These are phyloP conservation scores for Melanostoma mellinum DNA, from an alignment of 2,888 invertebrate species.

Conservation along the genomic window DNA sequence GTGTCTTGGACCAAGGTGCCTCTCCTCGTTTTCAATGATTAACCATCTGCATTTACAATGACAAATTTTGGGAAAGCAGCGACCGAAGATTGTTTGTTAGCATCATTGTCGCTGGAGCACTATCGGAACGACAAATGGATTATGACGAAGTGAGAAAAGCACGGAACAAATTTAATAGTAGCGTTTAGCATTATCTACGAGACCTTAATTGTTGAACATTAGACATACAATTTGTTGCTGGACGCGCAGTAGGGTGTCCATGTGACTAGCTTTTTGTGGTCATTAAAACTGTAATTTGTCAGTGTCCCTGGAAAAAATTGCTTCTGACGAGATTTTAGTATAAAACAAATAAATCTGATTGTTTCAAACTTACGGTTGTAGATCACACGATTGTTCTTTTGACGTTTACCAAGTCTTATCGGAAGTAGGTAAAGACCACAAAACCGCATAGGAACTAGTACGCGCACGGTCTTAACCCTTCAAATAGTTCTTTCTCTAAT, in stretches of 20 bases:
- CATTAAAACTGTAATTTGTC: constrained; percentile 31
- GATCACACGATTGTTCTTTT: too few species aligned
- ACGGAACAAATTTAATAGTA: constrained; percentile 69
- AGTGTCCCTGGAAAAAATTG: neutral
- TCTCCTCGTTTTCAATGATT: constrained; percentile 70
- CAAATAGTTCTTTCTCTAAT: too few species aligned
- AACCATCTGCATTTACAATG: constrained; percentile 72
- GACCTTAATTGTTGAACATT: constrained; percentile 63
- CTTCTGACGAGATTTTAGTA: too few species aligned
- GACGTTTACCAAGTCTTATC: too few species aligned
- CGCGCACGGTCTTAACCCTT: too few species aligned
- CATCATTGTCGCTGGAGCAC: constrained; percentile 47
- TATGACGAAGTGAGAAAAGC: constrained; percentile 64
- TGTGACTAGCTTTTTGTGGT: neutral
- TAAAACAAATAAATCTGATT: too few species aligned
- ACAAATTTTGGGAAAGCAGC: constrained; percentile 72
- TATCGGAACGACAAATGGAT: constrained; percentile 70
- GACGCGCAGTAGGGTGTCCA: constrained; percentile 8
- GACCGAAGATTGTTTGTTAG: constrained; percentile 49
- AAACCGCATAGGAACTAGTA: too few species aligned
- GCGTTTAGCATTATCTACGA: constrained; percentile 68
- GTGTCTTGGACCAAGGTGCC: constrained; percentile 44
- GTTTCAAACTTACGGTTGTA: too few species aligned
- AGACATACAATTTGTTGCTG: constrained; percentile 48
- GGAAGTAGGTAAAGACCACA: too few species aligned